These are phyloP conservation scores for Chromoteleia sp. DNA, from an alignment of 2,888 invertebrate species.

Conservation along the genomic window DNA sequence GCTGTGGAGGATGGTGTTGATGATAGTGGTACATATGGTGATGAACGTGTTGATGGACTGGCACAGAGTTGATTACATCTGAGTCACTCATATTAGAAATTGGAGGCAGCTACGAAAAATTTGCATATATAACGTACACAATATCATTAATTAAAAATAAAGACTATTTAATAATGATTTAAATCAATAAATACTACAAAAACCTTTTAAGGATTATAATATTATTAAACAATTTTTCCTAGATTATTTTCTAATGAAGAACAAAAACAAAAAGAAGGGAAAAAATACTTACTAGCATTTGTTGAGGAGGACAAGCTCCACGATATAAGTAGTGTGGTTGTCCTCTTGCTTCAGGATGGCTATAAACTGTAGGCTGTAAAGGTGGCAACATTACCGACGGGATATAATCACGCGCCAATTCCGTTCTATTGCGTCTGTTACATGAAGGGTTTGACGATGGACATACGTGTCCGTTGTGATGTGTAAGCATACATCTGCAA, in stretches of 20 bases:
- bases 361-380: conserved; percentile 85
- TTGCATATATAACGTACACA: too few species aligned
- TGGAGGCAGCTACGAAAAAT: conserved; percentile 84
- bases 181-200: too few species aligned
- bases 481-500: conserved; percentile 74
- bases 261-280: background rate
- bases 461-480: conserved; percentile 74
- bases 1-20: conserved; percentile 80
- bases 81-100: conserved; percentile 84
- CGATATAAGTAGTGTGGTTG: conserved; percentile 66
- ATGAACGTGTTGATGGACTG: conserved; percentile 88
- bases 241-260: too few species aligned
- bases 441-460: conserved; percentile 75
- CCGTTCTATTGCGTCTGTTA: conserved; percentile 71
- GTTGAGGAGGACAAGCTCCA: conserved; percentile 77
- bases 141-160: too few species aligned
- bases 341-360: conserved; percentile 84
- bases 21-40: conserved; percentile 92
- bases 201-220: too few species aligned
- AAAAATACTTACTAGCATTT: conserved; percentile 28
- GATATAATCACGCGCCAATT: conserved; percentile 27
- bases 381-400: conserved; percentile 76
- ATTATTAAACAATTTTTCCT: too few species aligned
- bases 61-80: conserved; percentile 76
- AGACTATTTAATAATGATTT: too few species aligned